These are phyloP conservation scores for Xylocopa sonorina DNA, from an alignment of 1,140 invertebrate genomes.

Conservation along the genomic window DNA sequence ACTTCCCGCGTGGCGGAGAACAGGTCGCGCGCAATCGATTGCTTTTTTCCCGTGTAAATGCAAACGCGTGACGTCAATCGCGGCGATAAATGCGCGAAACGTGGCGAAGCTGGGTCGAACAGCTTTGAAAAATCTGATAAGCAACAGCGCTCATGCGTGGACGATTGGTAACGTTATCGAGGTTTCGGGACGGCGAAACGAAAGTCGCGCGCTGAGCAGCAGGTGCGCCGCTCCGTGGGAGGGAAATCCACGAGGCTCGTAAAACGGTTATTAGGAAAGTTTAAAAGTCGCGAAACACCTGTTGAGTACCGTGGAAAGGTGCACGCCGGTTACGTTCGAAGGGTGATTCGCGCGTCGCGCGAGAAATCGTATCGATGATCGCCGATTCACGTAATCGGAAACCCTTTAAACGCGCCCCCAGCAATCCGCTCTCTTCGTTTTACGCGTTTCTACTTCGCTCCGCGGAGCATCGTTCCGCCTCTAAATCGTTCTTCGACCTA, in stretches of 20 bases:
- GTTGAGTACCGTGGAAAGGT: conserved; percentile 51
- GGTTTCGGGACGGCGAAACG: not conserved
- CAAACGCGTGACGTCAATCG: conserved; percentile 61
- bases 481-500: too few relatives aligned
- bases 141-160: not conserved
- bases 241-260: conserved; percentile 21
- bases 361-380: not conserved
- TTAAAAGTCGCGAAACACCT: conserved; percentile 66
- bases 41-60: conserved; percentile 53
- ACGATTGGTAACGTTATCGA: not conserved
- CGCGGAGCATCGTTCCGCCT: not conserved
- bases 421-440: not conserved
- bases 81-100: conserved; percentile 59
- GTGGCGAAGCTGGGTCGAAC: too few relatives aligned
- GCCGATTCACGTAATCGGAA: not conserved
- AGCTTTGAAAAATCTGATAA: too few relatives aligned
- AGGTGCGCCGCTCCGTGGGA: not conserved
- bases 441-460: not conserved
- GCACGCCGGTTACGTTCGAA: not conserved
- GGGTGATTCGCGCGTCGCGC: conserved; percentile 9
- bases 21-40: too few relatives aligned
- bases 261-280: conserved; percentile 63
- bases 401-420: not conserved
- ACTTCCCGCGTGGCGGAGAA: too few relatives aligned
- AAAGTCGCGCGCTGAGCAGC: not conserved